Percentiles rank a stretch among this genome's conserved stretches.
These are phyloP conservation scores for Acanthisitta chloris DNA, from an alignment of 2,113 vertebrate species.

Conservation along the genomic window DNA sequence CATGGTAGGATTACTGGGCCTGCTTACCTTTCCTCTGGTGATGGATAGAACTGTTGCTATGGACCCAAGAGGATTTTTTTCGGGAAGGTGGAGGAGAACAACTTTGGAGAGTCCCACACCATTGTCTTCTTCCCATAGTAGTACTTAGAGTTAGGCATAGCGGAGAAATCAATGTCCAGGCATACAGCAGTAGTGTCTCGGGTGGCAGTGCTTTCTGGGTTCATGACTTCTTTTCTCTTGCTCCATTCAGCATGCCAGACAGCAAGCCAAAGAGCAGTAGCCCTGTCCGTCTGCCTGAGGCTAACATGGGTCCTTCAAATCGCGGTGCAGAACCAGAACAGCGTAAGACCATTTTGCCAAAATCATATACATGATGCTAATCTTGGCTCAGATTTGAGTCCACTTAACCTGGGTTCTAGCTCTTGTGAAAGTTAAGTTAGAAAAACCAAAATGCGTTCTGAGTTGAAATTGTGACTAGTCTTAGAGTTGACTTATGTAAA, in stretches of 20 bases:
- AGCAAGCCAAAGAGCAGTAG: slow-evolving; percentile 86
- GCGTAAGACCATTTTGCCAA: slow-evolving; percentile 67
- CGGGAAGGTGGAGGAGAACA: not conserved
- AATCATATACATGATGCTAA: not conserved
- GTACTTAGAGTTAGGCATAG: not conserved
- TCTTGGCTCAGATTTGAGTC: not conserved
- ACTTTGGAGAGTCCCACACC: not conserved
- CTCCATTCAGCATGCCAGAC: slow-evolving; percentile 75
- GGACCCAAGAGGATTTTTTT: not conserved
- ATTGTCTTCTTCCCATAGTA: not conserved
- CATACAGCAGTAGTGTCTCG: not conserved
- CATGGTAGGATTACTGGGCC: not conserved
- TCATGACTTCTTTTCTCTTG: not conserved
- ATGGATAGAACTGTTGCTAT: not conserved
- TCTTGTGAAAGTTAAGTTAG: not conserved
- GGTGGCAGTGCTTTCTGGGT: not conserved
- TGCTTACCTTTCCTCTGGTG: not conserved
- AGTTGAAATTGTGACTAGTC: not conserved
- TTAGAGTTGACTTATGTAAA: not conserved
- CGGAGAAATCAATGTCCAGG: not conserved
- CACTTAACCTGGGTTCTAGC: not conserved
- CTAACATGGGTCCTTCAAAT: slow-evolving; percentile 66
- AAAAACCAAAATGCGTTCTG: not conserved
- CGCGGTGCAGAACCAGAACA: slow-evolving; percentile 81
- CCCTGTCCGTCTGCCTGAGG: slow-evolving; percentile 83